Evolutionary conservation across 92 coral and sea anemone species (phyloP), one percentile per base, ranked within the genome.

Genomic region (Siderastrea radians): DNA sequence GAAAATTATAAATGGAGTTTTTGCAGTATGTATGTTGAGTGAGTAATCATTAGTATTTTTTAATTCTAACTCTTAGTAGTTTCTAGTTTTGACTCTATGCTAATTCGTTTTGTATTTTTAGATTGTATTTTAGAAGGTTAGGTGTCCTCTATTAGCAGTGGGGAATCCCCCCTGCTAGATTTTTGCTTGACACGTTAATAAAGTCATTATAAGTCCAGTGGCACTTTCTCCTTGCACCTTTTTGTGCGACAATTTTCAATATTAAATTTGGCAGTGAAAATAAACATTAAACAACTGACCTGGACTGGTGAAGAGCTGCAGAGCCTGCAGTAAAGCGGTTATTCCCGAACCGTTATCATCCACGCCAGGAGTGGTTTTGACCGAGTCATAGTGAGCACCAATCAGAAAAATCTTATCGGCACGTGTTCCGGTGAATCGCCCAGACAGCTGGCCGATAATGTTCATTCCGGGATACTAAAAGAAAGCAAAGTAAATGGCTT

Each of bases 321-420:
- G 83, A 9, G 85, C 83, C 72, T 87, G 93, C 75, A 94, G 90
- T 73, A 94, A 65, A 19, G 95, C 98, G 11, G 95, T 86, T 84
- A 94, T 87, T 11, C 98, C 98, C 2, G 98, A 94, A 4, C 98
- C 98, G 57, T 94, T 94, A 49, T 94, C 98, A 60, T 92, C 93
- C 57, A 94, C 98, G 17, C 98, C 98, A 1, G 87, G 87, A 52
- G 95, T 84, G 46, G 92, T 75, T 10, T 12, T 1, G 45, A 89
- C 95, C 68, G 98, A 59, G 88, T 94, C 98, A 54, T 94, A 94
- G 66, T 94, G 98, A n/a, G 98, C 17, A 73, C 86, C 98, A 75
- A 94, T 89, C 54, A 94, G 52, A 59, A 94, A 86, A 43, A 92
- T 87, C 79, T 89, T 90, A 82, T 94, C 98, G 15, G 83, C 84